Base-by-base conservation (phyloP, 2,797 vertebrate genomes). In the Hypotaenidia okinawae region DNA sequence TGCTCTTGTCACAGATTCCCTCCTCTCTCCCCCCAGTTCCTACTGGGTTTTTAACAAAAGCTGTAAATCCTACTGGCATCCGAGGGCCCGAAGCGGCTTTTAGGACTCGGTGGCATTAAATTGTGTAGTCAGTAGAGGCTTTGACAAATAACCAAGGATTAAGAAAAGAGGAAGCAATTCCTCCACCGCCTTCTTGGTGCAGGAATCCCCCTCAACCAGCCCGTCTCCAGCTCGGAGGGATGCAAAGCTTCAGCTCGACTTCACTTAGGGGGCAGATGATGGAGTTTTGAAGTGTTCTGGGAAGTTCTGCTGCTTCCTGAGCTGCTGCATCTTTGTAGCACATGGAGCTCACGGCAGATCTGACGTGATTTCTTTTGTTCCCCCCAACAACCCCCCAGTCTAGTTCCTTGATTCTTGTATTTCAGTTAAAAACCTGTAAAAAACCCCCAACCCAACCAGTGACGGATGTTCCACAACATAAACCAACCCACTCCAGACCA, bases 401-500 rank as follows among this genome's bases (percentile, higher is more conserved):
- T 92, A 58, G 95, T 94, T 95, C 93, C 93, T 95, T 84, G 93
- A 90, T 94, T 66, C 92, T 97, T 75, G 1, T 45, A 79, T 93
- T 80, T 91, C 87, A 59, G 75, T 90, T 95, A 19, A 84, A 94
- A 90, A 43, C 43, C 43, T 43, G 43, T 43, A 43, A 43, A 43
- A 43, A 43, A 19, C 17, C 43, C 43, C 43, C 43, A 43, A 43
- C 43, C 43, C 43, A 43, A 18, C 43, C 24, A 59, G 43, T 41
- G 51, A 77, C 79, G 63, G 84, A 52, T 95, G 90, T 95, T 95
- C 84, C 89, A 32, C 87, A 97, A 95, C 94, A 89, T 95, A 94
- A 91, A 94, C 69, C 94, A 95, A 89, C 93, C 97, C 97, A 97
- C 97, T 98, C 97, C 97, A 96, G 96, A 86, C 97, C 92, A 79